These are phyloP conservation scores for Psammodynastes pulverulentus DNA, from an alignment of 2,113 vertebrate species.

Conservation along the genomic window DNA sequence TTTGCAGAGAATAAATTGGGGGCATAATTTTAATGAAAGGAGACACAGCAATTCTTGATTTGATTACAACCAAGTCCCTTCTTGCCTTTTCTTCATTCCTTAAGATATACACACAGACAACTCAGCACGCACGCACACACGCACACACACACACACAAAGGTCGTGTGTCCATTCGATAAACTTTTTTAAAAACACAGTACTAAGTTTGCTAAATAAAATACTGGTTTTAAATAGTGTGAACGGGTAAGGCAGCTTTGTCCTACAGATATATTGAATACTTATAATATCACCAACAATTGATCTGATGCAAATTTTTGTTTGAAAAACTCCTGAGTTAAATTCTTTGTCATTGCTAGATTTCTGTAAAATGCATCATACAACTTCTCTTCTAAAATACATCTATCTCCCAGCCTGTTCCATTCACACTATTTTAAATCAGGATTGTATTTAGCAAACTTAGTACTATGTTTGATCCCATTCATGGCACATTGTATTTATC, in stretches of 20 bases:
- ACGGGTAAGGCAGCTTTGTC: slow-evolving; percentile 4
- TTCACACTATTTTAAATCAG: background rate
- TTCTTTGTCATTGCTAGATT: slow-evolving; percentile 33
- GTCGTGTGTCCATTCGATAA: background rate
- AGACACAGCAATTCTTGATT: background rate
- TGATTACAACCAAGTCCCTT: background rate
- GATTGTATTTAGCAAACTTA: background rate
- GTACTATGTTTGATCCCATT: background rate
- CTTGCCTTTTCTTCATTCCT: background rate
- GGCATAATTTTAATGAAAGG: background rate
- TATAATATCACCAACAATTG: slow-evolving; percentile 50
- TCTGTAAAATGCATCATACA: slow-evolving; percentile 6
- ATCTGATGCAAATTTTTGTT: slow-evolving; percentile 40
- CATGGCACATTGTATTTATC: background rate
- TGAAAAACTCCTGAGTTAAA: slow-evolving; percentile 47
- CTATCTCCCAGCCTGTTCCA: background rate
- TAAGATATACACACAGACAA: background rate
- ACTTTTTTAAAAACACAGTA: background rate
- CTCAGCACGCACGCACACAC: background rate
- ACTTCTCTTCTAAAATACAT: slow-evolving; percentile 13
- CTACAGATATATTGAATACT: slow-evolving; percentile 1
- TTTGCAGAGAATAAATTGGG: background rate
- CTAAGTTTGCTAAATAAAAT: background rate
- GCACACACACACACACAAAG: no score
- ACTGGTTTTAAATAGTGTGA: background rate